These are phyloP conservation scores for Sepioteuthis lessoniana DNA, from an alignment of 2,888 invertebrate species.

Conservation along the genomic window DNA sequence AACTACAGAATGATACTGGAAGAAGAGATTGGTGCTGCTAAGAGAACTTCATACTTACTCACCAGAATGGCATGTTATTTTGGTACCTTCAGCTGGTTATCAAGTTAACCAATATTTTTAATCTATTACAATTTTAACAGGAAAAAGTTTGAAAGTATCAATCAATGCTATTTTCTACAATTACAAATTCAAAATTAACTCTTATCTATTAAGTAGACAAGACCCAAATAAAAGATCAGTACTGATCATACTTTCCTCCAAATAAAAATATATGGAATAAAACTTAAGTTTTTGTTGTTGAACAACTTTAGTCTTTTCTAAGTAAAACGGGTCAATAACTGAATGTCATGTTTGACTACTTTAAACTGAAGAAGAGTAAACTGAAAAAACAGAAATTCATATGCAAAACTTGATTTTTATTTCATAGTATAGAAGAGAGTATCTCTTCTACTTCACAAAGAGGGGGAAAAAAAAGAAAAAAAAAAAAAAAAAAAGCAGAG, in stretches of 20 bases:
- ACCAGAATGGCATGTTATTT: too few relatives aligned
- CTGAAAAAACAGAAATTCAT: neutral
- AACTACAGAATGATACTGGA: too few relatives aligned
- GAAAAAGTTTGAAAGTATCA: neutral
- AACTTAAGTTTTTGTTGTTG: neutral
- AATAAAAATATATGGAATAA: neutral
- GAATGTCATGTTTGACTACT: neutral
- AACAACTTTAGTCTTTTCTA: neutral
- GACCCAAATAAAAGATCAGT: neutral
- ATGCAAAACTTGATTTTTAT: neutral
- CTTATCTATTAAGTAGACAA: neutral
- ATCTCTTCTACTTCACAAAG: neutral
- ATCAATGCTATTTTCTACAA: neutral
- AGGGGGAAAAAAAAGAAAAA: too few relatives aligned
- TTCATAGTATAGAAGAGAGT: neutral
- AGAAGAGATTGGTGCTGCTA: too few relatives aligned
- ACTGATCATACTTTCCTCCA: neutral
- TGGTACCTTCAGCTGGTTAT: too few relatives aligned
- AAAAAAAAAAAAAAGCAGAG: too few relatives aligned
- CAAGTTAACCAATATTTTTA: too few relatives aligned
- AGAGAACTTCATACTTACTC: too few relatives aligned
- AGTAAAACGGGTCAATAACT: neutral
- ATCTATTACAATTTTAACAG: neutral
- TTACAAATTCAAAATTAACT: neutral
- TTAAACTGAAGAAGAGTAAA: neutral